Conservation (phyloP, 2,113 vertebrate genomes). For the Mirounga angustirostris region DNA sequence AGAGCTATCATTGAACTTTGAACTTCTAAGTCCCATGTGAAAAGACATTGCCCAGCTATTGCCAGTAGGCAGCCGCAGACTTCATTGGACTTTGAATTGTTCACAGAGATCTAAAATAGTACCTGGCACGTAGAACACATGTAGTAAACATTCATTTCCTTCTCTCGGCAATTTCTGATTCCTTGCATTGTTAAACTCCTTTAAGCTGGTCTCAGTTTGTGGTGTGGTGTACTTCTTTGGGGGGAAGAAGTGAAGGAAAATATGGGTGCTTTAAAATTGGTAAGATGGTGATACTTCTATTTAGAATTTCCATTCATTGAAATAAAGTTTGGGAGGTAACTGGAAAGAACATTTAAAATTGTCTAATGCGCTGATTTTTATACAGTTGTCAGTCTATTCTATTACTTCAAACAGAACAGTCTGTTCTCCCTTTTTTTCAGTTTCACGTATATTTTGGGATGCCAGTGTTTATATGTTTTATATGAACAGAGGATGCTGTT, state of each 20-base stretch:
- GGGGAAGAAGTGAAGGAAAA: neutral
- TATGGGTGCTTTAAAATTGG: neutral
- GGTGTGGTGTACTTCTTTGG: neutral
- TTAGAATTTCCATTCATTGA: conserved; percentile 4
- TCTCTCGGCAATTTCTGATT: neutral
- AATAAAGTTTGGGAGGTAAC: conserved; percentile 3
- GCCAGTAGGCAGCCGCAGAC: neutral
- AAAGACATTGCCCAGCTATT: neutral
- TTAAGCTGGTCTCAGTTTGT: neutral
- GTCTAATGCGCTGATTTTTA: conserved; percentile 6
- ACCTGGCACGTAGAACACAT: neutral
- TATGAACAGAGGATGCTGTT: neutral
- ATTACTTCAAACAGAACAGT: neutral
- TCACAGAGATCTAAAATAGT: neutral
- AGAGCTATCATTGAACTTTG: neutral
- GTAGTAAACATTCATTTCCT: neutral
- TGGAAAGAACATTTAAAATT: conserved; percentile 28
- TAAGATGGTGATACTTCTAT: neutral
- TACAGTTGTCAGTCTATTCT: neutral
- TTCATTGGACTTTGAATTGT: neutral
- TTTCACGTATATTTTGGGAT: neutral
- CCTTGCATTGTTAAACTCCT: neutral
- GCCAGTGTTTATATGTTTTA: neutral
- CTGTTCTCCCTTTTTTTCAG: neutral
- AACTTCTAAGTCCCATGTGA: neutral